phyloP scores from a whole-genome alignment of 2,113 vertebrate species.

The Limanda limanda region DNA sequence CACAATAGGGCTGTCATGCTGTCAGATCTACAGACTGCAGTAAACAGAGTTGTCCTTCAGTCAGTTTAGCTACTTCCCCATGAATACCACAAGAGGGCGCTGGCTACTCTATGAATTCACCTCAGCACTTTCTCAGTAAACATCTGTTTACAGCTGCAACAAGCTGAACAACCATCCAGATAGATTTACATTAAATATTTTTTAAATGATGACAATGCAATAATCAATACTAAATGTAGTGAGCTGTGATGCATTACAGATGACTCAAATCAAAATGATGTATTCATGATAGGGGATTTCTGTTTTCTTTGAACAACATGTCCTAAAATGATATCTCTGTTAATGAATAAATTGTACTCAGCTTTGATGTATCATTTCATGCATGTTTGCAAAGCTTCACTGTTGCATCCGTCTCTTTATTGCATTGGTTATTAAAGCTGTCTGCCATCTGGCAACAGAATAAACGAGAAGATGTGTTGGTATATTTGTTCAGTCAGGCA shows the following conservation, averaged over 20 bases:
- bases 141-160: neutral
- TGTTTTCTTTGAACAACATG: too few relatives aligned
- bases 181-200: neutral
- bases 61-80: neutral
- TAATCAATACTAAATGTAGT: neutral
- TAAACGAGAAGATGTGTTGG: neutral
- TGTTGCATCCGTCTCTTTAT: neutral
- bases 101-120: neutral
- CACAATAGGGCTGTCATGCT: neutral
- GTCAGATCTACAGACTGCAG: neutral
- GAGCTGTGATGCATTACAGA: neutral
- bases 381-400: neutral
- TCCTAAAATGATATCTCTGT: neutral
- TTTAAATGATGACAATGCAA: neutral
- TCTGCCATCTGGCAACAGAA: neutral
- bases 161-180: neutral
- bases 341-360: neutral
- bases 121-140: neutral
- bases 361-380: neutral
- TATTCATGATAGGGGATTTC: too few relatives aligned
- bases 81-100: constrained; percentile 52
- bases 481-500: neutral
- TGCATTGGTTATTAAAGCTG: neutral
- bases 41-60: neutral
- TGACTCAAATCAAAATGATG: neutral